Evolutionary conservation across 2,113 vertebrate genomes (phyloP), one percentile per base, ranked within the genome.

Genomic region (Pelodiscus sinensis): DNA sequence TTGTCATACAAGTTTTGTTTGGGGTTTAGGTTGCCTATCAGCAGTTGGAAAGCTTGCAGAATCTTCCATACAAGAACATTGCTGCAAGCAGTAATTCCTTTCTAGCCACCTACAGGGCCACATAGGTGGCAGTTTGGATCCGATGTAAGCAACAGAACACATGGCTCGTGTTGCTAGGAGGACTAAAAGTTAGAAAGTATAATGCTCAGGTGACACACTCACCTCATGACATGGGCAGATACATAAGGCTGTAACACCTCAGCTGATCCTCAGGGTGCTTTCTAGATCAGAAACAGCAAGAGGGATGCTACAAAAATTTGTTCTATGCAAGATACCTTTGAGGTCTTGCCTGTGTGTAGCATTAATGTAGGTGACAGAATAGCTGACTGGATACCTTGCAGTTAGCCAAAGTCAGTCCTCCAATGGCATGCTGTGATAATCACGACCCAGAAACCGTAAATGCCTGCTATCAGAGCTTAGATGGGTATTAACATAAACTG

Each of bases 401-500:
- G 71, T 88, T 29, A 92, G 77, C 84, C 89, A 95, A 4, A 38
- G 89, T 44, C 81, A 75, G 56, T 38, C 85, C 79, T 60, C 22
- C 38, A 87, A 73, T 16, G 88, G 81, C 85, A 71, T 1, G 6
- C 3, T 19, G 73, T 81, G 87, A 89, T 86, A 88, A 88, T 82
- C 38, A 1, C 68, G 90, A 94, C 91, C 88, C 89, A 90, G 68
- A 93, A 97, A 97, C 95, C 96, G 95, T 95, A 97, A 97, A 96
- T 91, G 93, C 94, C 94, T 97, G 92, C 95, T 97, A 87, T 71
- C 94, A 95, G 58, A 95, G 88, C 35, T 80, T 90, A 95, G 84
- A 73, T 78, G 88, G 86, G 91, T 90, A 93, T 90, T 92, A 94
- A 90, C 79, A 90, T 94, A 88, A 82, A 95, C 82, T 89, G 82